Evolutionary conservation across 2,113 vertebrate species (phyloP).

Genomic region (Pungitius pungitius): DNA sequence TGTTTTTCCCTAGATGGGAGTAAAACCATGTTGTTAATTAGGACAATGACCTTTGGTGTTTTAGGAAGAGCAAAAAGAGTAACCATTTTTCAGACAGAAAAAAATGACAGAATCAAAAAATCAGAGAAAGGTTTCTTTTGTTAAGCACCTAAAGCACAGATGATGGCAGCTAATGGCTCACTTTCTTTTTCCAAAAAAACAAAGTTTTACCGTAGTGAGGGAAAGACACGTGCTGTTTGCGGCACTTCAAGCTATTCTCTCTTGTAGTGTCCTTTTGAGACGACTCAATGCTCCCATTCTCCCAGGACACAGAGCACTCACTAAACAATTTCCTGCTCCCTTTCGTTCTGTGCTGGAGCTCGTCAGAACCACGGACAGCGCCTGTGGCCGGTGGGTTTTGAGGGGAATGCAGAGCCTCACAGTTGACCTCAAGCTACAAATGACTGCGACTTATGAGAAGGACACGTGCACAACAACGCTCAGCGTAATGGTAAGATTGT

Average conservation of each 20-base stretch:
- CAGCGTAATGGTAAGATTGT: conserved; percentile 35
- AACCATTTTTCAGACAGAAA: not conserved
- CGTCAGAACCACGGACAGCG: conserved; percentile 56
- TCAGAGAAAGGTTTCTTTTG: not conserved
- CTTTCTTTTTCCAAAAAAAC: not conserved
- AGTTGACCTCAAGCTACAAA: no score
- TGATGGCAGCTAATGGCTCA: not conserved
- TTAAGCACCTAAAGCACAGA: no score
- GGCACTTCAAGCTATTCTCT: no score
- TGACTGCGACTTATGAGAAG: conserved; percentile 34
- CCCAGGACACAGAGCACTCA: conserved; percentile 14
- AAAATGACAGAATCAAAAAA: not conserved
- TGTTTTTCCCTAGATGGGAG: no score
- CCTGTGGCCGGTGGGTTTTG: conserved; percentile 8
- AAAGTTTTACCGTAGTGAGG: not conserved
- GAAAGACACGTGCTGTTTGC: conserved; percentile 17
- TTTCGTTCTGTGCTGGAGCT: conserved; percentile 10
- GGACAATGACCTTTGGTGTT: not conserved
- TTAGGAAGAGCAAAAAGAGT: no score
- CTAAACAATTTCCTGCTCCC: conserved; percentile 41
- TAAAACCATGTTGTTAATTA: no score
- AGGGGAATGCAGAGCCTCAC: conserved; percentile 17
- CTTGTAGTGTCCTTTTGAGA: no score
- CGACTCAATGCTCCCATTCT: not conserved
- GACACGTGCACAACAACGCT: conserved; percentile 20